Percentiles rank a stretch among this genome's conserved stretches.
Evolutionary conservation across 2,113 vertebrate species (phyloP).

Genomic region (Peucedramus taeniatus): DNA sequence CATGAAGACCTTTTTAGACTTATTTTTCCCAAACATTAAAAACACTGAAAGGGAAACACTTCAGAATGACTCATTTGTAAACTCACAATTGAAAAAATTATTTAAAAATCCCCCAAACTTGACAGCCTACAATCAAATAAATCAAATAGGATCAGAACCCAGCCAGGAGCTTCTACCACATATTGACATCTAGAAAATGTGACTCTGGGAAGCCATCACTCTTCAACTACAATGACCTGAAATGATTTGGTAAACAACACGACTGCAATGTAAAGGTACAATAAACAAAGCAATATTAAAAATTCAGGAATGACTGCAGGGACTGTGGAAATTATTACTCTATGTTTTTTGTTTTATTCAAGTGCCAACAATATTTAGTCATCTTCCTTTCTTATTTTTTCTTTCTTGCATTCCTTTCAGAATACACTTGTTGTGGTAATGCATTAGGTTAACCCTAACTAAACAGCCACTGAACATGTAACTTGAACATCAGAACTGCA

Average conservation of each 20-base stretch:
- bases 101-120: slow-evolving; percentile 1
- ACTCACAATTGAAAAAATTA: slow-evolving; percentile 40
- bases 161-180: slow-evolving; percentile 19
- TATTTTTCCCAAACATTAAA: slow-evolving; percentile 4
- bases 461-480: neutral
- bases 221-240: slow-evolving; percentile 3
- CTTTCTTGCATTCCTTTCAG: neutral
- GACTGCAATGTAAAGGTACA: slow-evolving; percentile 26
- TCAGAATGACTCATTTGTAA: slow-evolving; percentile 27
- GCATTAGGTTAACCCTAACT: neutral
- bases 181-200: slow-evolving; percentile 21
- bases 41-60: slow-evolving; percentile 17
- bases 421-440: neutral
- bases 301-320: slow-evolving; percentile 46
- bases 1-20: neutral
- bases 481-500: neutral
- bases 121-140: slow-evolving; percentile 58
- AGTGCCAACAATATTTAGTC: slow-evolving; percentile 44
- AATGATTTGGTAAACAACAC: slow-evolving; percentile 59
- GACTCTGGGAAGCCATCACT: slow-evolving; percentile 48
- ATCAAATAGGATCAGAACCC: slow-evolving; percentile 26
- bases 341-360: slow-evolving; percentile 1
- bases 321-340: slow-evolving; percentile 23
- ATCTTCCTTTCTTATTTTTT: slow-evolving; percentile 23
- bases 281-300: slow-evolving; percentile 57